A percentile compares a stretch with the other conserved stretches of the same genome.
phyloP scores from a whole-genome alignment of 2,888 invertebrate species.

The Acanthosepion esculentum region DNA sequence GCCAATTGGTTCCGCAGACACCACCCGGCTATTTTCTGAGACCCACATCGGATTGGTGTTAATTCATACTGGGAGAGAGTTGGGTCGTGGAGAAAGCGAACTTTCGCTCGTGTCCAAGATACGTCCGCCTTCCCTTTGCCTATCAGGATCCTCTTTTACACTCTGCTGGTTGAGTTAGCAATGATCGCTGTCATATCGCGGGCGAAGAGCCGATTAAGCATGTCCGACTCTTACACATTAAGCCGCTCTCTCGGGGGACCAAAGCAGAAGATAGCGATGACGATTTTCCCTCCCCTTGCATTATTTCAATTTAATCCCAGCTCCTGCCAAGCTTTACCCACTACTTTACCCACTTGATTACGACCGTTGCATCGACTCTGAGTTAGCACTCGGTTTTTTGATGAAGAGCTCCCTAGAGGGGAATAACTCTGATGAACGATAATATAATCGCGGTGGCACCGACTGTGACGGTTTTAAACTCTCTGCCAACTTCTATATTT shows the following conservation, averaged over 20 bases:
- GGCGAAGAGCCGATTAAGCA: constrained; percentile 21
- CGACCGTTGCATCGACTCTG: not conserved
- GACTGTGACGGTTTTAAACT: not conserved
- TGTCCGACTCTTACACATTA: constrained; percentile 33
- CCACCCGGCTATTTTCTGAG: not conserved
- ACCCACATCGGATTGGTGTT: constrained; percentile 33
- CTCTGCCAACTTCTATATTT: not conserved
- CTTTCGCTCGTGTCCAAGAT: not conserved
- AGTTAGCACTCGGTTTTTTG: constrained; percentile 1
- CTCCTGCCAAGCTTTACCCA: not conserved
- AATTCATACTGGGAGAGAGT: constrained; percentile 18
- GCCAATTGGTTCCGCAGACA: too few species aligned
- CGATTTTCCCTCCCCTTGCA: constrained; percentile 17
- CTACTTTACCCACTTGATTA: not conserved
- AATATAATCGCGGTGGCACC: not conserved
- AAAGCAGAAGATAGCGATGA: constrained; percentile 14
- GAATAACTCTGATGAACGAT: constrained; percentile 33
- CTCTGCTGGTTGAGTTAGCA: not conserved
- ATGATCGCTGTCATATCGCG: not conserved
- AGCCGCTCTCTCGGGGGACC: not conserved
- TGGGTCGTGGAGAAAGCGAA: not conserved
- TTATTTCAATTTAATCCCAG: constrained; percentile 8
- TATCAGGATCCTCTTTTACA: not conserved
- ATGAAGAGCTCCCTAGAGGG: constrained; percentile 33
- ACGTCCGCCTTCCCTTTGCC: not conserved